Evolutionary conservation across 2,113 vertebrate species (phyloP).

Genomic region (Erythrocercus mccallii): DNA sequence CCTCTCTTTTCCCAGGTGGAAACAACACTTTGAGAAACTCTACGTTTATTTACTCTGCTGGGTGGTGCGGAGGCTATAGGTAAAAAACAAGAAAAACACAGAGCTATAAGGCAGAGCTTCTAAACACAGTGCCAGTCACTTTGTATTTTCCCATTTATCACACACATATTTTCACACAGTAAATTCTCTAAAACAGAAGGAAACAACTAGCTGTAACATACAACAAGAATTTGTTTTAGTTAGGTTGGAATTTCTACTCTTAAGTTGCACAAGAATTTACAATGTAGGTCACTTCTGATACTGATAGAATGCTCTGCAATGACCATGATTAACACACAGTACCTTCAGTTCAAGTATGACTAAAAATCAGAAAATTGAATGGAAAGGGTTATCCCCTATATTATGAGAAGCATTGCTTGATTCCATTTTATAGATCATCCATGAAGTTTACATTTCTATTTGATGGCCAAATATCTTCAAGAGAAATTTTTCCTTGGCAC

Average conservation of each 20-base stretch:
- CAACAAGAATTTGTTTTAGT: background rate
- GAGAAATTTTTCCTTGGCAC: background rate
- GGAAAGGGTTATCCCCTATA: background rate
- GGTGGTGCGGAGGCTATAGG: conserved; percentile 84
- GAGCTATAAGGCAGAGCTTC: background rate
- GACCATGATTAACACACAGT: background rate
- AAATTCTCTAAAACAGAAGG: background rate
- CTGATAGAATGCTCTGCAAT: background rate
- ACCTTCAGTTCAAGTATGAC: background rate
- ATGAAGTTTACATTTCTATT: background rate
- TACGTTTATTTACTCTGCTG: conserved; percentile 83
- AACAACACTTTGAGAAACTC: conserved; percentile 71
- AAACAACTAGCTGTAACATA: background rate
- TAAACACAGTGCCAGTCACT: background rate
- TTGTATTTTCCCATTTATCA: background rate
- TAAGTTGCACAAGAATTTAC: background rate
- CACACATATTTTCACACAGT: background rate
- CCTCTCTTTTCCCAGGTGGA: conserved; percentile 78
- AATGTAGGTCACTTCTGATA: background rate
- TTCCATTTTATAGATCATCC: background rate
- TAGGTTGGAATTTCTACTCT: background rate
- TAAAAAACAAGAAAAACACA: background rate
- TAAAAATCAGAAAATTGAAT: background rate
- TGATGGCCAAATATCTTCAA: background rate
- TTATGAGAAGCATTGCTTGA: background rate